phyloP scores from a whole-genome alignment of 2,888 invertebrate genomes.

The Augochlorella aurata region DNA sequence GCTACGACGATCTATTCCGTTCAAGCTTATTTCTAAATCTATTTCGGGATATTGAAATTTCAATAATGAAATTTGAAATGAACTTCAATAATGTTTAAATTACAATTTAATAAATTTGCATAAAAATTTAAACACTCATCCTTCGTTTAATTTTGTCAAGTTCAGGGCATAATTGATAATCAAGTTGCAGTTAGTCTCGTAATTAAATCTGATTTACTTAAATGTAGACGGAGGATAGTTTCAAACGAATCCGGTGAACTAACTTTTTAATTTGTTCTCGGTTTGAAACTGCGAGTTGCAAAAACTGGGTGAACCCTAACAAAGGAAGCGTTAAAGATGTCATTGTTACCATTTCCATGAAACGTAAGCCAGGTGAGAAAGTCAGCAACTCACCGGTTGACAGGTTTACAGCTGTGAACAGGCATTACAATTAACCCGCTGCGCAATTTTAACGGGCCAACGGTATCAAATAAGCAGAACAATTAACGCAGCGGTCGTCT shows the following conservation, averaged over 20 bases:
- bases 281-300: background rate
- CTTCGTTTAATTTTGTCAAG: background rate
- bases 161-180: background rate
- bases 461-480: background rate
- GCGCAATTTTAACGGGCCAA: background rate
- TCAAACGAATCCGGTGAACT: background rate
- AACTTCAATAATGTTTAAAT: too few relatives aligned
- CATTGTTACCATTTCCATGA: background rate
- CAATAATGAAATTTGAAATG: too few relatives aligned
- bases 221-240: background rate
- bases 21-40: too few relatives aligned
- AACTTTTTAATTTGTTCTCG: background rate
- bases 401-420: background rate
- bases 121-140: background rate
- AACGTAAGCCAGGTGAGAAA: slow-evolving; percentile 11
- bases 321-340: background rate
- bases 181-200: background rate
- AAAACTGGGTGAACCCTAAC: background rate
- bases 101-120: background rate
- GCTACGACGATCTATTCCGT: too few relatives aligned
- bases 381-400: background rate
- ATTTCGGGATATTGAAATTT: too few relatives aligned
- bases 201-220: background rate
- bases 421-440: slow-evolving; percentile 2
- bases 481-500: background rate